These are phyloP conservation scores for Distichodus sexfasciatus DNA, from an alignment of 2,797 vertebrate genomes.

Conservation along the genomic window DNA sequence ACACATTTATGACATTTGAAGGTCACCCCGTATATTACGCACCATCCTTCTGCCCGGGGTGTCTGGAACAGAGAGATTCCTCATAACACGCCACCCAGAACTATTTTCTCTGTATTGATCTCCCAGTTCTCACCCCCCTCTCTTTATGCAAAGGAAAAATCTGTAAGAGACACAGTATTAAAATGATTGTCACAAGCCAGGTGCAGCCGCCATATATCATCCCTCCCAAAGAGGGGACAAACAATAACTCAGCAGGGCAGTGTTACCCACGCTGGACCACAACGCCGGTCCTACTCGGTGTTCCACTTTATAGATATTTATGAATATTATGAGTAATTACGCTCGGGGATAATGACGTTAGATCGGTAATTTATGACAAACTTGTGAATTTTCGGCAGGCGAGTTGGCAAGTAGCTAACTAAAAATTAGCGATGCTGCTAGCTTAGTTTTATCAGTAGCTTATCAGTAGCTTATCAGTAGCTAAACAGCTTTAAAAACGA, in stretches of 20 bases:
- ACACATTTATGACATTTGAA: constrained; percentile 99
- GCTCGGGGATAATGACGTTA: constrained; percentile 43
- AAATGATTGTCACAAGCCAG: constrained; percentile 70
- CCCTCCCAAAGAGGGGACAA: constrained; percentile 57
- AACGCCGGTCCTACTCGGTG: constrained; percentile 36
- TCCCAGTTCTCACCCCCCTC: constrained; percentile 46
- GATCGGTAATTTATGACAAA: constrained; percentile 48
- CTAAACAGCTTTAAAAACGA: too few relatives aligned
- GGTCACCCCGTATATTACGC: constrained; percentile 99
- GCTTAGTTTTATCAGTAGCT: too few relatives aligned
- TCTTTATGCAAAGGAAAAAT: constrained; percentile 70
- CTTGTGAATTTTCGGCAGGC: too few relatives aligned
- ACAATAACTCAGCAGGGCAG: constrained; percentile 49
- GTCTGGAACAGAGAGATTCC: constrained; percentile 85
- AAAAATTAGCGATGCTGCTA: too few relatives aligned
- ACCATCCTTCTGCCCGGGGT: constrained; percentile 89
- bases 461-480: too few relatives aligned
- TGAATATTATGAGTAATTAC: constrained; percentile 46
- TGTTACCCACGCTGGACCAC: constrained; percentile 29
- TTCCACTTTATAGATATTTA: constrained; percentile 47
- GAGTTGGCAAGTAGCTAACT: too few relatives aligned
- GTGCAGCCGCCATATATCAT: constrained; percentile 58
- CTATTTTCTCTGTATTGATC: constrained; percentile 76
- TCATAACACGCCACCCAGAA: constrained; percentile 87
- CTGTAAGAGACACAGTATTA: constrained; percentile 63